A percentile compares a stretch with the other conserved stretches of the same genome.
Evolutionary conservation across 2,888 invertebrate genomes (phyloP).

Genomic region (Lochmaea capreae): DNA sequence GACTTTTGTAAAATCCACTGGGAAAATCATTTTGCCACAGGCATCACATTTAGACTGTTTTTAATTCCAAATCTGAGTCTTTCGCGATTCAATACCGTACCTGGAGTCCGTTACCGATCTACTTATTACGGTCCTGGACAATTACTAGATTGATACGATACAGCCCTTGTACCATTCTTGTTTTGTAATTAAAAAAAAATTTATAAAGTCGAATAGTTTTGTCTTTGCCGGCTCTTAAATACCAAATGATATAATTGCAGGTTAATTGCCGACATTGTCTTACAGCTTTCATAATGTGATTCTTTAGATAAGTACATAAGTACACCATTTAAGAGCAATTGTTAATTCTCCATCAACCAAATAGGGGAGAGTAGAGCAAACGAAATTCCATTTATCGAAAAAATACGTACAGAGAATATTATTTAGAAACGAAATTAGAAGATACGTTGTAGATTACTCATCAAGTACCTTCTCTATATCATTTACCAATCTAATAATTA

Average conservation of each 20-base stretch:
- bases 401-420: too few relatives aligned
- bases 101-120: too few relatives aligned
- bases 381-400: background rate
- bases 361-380: conserved; percentile 2
- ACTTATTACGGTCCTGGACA: background rate
- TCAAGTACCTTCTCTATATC: too few relatives aligned
- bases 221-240: conserved; percentile 15
- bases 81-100: too few relatives aligned
- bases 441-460: background rate
- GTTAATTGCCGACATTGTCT: conserved; percentile 11
- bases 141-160: background rate
- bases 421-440: background rate
- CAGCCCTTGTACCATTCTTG: background rate
- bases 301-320: conserved; percentile 11
- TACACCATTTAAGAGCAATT: conserved; percentile 11
- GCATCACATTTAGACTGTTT: too few relatives aligned
- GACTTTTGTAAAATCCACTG: too few relatives aligned
- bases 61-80: too few relatives aligned
- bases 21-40: too few relatives aligned
- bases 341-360: background rate
- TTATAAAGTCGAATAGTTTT: background rate
- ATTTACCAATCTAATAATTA: too few relatives aligned
- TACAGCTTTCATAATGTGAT: conserved; percentile 14
- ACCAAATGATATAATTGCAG: conserved; percentile 19
- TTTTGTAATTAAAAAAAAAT: conserved; percentile 1